Base-by-base conservation (phyloP, 2,797 vertebrate genomes). In the Hippopotamyrus pictus region DNA sequence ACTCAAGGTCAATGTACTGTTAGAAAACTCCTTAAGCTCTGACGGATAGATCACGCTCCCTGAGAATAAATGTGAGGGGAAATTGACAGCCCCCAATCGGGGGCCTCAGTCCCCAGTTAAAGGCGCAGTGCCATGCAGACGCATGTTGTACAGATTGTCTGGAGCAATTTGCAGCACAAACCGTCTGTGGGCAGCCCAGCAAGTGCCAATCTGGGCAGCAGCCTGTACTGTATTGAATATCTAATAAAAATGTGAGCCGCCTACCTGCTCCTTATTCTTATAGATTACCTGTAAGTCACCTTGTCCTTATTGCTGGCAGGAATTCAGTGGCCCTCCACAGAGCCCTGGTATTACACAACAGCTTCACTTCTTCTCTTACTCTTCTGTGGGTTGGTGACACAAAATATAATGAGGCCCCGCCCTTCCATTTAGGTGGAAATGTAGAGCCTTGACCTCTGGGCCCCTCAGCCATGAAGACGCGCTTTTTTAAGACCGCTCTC, bases 1-100 rank as follows among this genome's bases (percentile, higher is more conserved):
- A 97, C 97, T 99, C 98, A 99, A 99, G 98, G 98, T 99, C 98
- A 99, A 98, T 98, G 97, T 98, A 98, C 97, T 98, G 97, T 97
- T 98, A 96, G 97, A 97, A 98, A 98, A 97, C 97, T 98, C 97
- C 97, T 97, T 97, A 97, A 96, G 97, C 95, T 93, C 97, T 98
- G 98, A 99, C 97, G 94, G 98, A 99, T 98, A 96, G 97, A 97
- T 97, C 95, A 95, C 95, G 94, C 94, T 96, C 95, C 93, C 92
- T 95, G 95, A 94, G 95, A 97, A 95, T 95, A 95, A 97, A 97
- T 95, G 95, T 92, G 94, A 96, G 95, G 95, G 96, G 95, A 96
- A 96, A 96, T 94, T 97, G 97, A 98, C 97, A 97, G 95, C 94
- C 92, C 94, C 95, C 93, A 93, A 93, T 94, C 95, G 93, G 92